Conservation (phyloP, 2,797 vertebrate genomes). For the Poliocrania exsul region DNA sequence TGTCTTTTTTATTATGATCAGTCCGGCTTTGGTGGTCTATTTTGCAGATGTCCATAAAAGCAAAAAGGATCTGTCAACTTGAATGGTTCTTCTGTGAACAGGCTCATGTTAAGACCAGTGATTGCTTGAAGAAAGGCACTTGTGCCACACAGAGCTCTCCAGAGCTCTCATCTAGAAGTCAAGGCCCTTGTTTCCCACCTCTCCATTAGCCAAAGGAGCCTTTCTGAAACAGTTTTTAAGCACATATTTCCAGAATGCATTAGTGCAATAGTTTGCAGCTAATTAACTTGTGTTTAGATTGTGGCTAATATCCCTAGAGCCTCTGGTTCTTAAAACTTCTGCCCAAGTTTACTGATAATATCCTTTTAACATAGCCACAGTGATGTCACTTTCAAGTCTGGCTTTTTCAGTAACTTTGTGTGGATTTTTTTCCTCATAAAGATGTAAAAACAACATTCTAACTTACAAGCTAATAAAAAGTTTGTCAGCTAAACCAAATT, state of each 20-base stretch:
- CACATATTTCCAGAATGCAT: slow-evolving; percentile 18
- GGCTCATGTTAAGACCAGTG: fast-evolving
- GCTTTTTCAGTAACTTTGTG: neutral
- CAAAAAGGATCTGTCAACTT: neutral
- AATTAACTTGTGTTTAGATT: slow-evolving; percentile 38
- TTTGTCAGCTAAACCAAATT: neutral
- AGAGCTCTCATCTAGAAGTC: neutral
- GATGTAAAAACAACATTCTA: neutral
- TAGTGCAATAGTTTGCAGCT: slow-evolving; percentile 12
- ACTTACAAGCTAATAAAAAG: neutral
- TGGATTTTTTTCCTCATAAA: neutral
- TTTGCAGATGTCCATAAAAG: neutral
- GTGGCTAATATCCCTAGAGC: neutral
- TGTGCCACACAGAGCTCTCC: neutral
- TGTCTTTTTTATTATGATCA: neutral
- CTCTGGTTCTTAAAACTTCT: slow-evolving; percentile 45
- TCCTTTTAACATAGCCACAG: neutral
- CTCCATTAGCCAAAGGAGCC: neutral
- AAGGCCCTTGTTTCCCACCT: neutral
- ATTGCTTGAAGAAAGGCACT: neutral
- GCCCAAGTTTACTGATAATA: slow-evolving; percentile 37
- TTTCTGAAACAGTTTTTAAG: slow-evolving; percentile 10
- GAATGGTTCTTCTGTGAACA: neutral
- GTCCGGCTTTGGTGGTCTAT: neutral
- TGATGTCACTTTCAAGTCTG: neutral